Evolutionary conservation across 64 coral and sea anemone species (phyloP).

Genomic region (Astreopora myriophthalma): DNA sequence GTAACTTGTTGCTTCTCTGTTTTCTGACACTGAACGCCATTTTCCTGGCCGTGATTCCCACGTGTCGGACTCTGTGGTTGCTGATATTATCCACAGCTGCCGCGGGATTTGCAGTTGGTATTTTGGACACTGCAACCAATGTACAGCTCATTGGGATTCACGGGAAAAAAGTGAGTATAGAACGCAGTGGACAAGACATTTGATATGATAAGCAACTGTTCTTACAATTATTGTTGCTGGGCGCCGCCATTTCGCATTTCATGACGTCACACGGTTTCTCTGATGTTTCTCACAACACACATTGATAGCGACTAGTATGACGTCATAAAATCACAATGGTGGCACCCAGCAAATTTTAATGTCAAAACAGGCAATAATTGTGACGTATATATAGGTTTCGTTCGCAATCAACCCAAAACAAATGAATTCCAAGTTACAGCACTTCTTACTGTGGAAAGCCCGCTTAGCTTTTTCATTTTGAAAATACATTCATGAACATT

Average conservation of each 20-base stretch:
- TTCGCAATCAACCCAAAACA: too few relatives aligned
- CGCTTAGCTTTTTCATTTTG: not conserved
- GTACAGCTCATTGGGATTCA: conserved; percentile 83
- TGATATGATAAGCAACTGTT: not conserved
- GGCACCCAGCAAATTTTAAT: too few relatives aligned
- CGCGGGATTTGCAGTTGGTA: conserved; percentile 84
- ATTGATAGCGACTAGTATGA: too few relatives aligned
- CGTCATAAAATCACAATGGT: too few relatives aligned
- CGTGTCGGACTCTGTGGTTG: conserved; percentile 82
- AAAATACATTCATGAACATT: not conserved
- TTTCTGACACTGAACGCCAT: conserved; percentile 74
- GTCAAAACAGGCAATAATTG: too few relatives aligned
- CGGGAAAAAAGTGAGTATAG: conserved; percentile 65
- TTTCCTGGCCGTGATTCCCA: conserved; percentile 76
- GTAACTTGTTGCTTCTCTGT: conserved; percentile 77
- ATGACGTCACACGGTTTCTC: not conserved
- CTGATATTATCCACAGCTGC: conserved; percentile 81
- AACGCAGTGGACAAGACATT: not conserved
- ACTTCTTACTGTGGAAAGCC: too few relatives aligned
- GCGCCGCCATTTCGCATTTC: not conserved
- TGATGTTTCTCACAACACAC: not conserved
- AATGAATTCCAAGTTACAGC: not conserved
- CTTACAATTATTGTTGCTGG: not conserved
- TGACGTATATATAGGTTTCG: too few relatives aligned
- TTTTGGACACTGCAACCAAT: conserved; percentile 88